These are phyloP conservation scores for Aramus guarauna DNA, from an alignment of 2,113 vertebrate species.

Conservation along the genomic window DNA sequence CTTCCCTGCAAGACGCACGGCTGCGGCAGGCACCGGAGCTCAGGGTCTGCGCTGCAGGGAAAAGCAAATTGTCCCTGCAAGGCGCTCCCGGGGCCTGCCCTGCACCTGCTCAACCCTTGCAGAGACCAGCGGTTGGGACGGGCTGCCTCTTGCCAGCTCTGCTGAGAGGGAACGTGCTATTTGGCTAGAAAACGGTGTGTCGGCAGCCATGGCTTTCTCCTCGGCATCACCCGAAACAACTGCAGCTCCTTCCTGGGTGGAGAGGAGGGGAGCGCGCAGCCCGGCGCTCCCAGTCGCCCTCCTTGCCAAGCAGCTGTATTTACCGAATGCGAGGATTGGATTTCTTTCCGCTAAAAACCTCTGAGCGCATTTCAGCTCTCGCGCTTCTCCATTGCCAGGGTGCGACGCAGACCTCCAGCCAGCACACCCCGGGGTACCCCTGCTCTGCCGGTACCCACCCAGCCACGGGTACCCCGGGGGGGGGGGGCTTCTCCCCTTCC, in stretches of 20 bases:
- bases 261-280: neutral
- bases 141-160: neutral
- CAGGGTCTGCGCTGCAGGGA: no score
- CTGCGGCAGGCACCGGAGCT: neutral
- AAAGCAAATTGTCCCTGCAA: neutral
- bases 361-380: neutral
- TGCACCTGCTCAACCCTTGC: slow-evolving; percentile 33
- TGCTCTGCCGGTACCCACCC: neutral
- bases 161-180: neutral
- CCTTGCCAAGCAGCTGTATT: slow-evolving; percentile 60
- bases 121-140: neutral
- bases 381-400: slow-evolving; percentile 2
- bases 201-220: neutral
- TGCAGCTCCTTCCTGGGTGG: neutral
- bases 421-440: neutral
- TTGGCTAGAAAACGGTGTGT: neutral
- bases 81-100: neutral
- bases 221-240: slow-evolving; percentile 1
- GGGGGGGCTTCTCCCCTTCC: neutral
- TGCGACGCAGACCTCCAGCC: neutral
- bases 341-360: neutral
- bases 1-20: fast-evolving
- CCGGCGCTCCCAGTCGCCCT: neutral
- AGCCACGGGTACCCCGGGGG: fast-evolving
- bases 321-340: neutral